Evolutionary conservation across 2,797 vertebrate genomes (phyloP), one percentile per base, ranked within the genome.

Genomic region (Pangasius krempfi): DNA sequence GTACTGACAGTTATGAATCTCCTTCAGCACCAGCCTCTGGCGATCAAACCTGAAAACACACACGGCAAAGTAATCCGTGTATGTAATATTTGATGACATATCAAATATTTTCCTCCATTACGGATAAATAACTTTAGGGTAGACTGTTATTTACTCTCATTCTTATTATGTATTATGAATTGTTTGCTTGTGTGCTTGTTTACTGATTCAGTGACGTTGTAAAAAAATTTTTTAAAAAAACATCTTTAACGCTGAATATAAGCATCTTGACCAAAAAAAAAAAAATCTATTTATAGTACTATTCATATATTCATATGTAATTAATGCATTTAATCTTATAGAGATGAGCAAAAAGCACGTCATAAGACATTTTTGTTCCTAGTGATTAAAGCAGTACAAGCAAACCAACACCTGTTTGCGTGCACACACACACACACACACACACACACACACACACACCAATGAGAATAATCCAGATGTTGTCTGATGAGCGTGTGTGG

Each of bases 1-100:
- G 89, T 95, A 95, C 95, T 97, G 98, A 94, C 98, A 98, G 95
- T 97, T 97, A 94, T 97, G 96, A 89, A 98, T 97, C 95, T 98
- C 98, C 96, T 99, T 99, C 93, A 98, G 94, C 86, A 95, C 94
- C 90, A 96, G 94, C 93, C 96, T 98, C 94, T 98, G 97, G 94
- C 98, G 97, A 96, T 99, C 98, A 95, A 99, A 99, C 98, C 99
- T 99, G 72, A 58, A 84, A 82, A 86, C 6, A 87, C 66, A 75
- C 58, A 85, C 52, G 4, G 13, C 13, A 20, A 83, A 50, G 2
- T 8, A 50, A 44, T 16, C 37, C 4, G n/a, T n/a, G n/a, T n/a
- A n/a, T n/a, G n/a, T n/a, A n/a, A n/a, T n/a, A n/a, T n/a, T n/a
- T n/a, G n/a, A n/a, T n/a, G n/a, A n/a, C n/a, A n/a, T n/a, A n/a